Evolutionary conservation across 2,113 vertebrate genomes (phyloP).

Genomic region (Heteronetta atricapilla): DNA sequence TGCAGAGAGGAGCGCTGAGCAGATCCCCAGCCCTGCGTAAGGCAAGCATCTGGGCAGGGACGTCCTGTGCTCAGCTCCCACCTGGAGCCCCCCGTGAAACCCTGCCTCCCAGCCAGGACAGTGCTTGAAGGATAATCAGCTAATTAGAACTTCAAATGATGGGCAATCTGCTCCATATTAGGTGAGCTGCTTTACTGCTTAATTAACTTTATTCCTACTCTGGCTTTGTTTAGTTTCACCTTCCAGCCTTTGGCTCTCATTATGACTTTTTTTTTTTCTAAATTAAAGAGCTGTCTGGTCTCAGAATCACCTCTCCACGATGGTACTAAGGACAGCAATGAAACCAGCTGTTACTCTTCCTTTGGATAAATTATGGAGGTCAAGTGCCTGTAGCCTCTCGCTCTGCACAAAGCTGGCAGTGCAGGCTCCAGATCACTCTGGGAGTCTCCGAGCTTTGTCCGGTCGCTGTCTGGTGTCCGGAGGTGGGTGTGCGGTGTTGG

Average conservation of each 20-base stretch:
- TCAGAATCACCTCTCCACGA: neutral
- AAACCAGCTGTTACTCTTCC: neutral
- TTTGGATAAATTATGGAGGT: neutral
- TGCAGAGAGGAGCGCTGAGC: neutral
- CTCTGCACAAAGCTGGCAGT: neutral
- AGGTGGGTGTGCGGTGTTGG: accelerated
- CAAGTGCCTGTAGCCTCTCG: neutral
- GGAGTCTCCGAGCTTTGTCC: accelerated
- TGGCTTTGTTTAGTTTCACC: conserved; percentile 29
- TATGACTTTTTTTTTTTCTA: neutral
- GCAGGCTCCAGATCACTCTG: accelerated
- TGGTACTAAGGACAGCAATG: neutral
- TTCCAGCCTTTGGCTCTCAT: conserved; percentile 21
- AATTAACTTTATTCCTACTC: conserved; percentile 44
- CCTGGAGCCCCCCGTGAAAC: neutral
- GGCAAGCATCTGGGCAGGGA: neutral
- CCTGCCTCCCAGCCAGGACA: neutral
- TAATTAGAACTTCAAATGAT: neutral
- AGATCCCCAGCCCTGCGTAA: accelerated
- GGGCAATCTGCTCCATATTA: neutral
- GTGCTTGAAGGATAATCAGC: neutral
- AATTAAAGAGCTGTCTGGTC: neutral
- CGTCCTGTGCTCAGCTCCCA: neutral
- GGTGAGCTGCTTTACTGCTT: neutral
- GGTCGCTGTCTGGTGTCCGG: neutral